phyloP scores from a whole-genome alignment of 2,888 invertebrate species.

The Phengaris arion region DNA sequence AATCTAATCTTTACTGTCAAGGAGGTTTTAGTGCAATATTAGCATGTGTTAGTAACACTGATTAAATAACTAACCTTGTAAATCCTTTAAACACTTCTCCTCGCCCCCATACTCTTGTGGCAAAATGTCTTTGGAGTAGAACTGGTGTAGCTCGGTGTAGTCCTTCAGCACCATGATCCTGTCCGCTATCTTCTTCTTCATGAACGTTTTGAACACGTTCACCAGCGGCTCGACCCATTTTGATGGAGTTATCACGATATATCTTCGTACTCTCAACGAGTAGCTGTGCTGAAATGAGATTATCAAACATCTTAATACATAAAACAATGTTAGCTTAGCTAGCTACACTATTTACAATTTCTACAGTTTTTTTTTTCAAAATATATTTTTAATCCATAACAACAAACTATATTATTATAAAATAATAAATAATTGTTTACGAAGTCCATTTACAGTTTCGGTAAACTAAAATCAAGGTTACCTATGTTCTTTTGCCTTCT shows the following conservation, averaged over 20 bases:
- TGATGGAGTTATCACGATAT: constrained; percentile 17
- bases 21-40: no score
- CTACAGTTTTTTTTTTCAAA: no score
- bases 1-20: no score
- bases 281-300: constrained; percentile 16
- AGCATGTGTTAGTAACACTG: no score
- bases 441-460: no score
- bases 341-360: no score
- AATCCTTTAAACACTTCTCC: not conserved
- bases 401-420: no score
- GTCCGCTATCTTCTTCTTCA: constrained; percentile 13
- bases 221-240: constrained; percentile 12
- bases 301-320: no score
- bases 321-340: not conserved
- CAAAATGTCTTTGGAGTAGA: constrained; percentile 5
- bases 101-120: constrained; percentile 28
- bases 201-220: constrained; percentile 1
- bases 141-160: not conserved
- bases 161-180: constrained; percentile 23
- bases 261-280: not conserved
- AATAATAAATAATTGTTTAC: no score
- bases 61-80: constrained; percentile 5
- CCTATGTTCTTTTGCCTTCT: no score
- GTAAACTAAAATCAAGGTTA: no score
- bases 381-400: no score